phyloP scores from a whole-genome alignment of 2,113 vertebrate species.

The Gambusia affinis region DNA sequence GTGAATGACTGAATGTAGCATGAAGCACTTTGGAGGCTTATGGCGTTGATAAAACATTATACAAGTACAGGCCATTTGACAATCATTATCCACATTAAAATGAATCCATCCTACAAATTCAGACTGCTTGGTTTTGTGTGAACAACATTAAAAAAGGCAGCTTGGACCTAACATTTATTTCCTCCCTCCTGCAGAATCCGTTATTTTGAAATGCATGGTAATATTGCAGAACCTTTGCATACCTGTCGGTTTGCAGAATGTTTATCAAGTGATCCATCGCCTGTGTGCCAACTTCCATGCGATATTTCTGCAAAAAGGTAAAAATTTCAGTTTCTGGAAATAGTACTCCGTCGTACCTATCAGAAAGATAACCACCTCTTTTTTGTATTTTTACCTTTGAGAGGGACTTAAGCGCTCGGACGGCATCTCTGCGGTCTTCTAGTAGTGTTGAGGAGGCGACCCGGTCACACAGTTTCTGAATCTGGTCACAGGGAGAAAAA shows the following conservation, averaged over 20 bases:
- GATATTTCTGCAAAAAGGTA: slow-evolving; percentile 87
- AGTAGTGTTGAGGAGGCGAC: slow-evolving; percentile 95
- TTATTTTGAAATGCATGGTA: background rate
- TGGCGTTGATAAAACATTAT: no score
- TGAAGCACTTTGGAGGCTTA: no score
- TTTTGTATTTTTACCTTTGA: slow-evolving; percentile 80
- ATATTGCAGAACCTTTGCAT: slow-evolving; percentile 19
- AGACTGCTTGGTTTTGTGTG: no score
- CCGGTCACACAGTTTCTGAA: slow-evolving; percentile 96
- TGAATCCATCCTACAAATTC: no score
- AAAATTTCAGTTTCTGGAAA: background rate
- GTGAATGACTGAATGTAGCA: no score
- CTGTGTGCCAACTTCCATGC: slow-evolving; percentile 92
- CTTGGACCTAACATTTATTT: no score
- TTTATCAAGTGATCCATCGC: slow-evolving; percentile 93
- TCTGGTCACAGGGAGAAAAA: slow-evolving; percentile 72
- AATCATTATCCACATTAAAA: no score
- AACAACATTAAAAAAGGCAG: no score
- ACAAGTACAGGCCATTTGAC: no score
- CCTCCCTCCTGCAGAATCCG: no score
- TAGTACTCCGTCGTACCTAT: background rate
- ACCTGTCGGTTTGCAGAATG: slow-evolving; percentile 96
- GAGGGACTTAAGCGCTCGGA: slow-evolving; percentile 92
- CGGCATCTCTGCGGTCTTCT: slow-evolving; percentile 95
- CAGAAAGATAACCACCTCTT: background rate